phyloP scores from a whole-genome alignment of 1,140 invertebrate species.

The Zaprionus gabonicus region DNA sequence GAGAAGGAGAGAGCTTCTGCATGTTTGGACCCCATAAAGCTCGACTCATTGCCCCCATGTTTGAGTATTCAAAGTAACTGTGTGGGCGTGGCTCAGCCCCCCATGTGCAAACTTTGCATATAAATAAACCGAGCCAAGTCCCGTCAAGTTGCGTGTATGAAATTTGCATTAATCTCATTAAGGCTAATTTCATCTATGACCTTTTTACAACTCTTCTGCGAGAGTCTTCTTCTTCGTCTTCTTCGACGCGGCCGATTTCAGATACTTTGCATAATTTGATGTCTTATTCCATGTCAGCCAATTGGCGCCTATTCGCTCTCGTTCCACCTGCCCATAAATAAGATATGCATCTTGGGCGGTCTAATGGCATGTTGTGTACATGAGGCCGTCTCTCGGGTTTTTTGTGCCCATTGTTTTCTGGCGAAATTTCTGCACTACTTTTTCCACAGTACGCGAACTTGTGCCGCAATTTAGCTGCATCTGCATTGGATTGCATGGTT shows the following conservation, averaged over 20 bases:
- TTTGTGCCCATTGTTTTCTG: slow-evolving; percentile 16
- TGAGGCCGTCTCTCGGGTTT: neutral
- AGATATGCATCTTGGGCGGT: slow-evolving; percentile 65
- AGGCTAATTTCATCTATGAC: slow-evolving; percentile 19
- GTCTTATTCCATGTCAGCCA: slow-evolving; percentile 45
- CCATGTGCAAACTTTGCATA: slow-evolving; percentile 45
- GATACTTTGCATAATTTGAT: slow-evolving; percentile 68
- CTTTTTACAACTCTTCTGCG: slow-evolving; percentile 4
- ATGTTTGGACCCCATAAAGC: slow-evolving; percentile 60
- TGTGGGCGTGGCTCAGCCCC: slow-evolving; percentile 42
- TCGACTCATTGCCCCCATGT: slow-evolving; percentile 23
- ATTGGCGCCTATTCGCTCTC: slow-evolving; percentile 18
- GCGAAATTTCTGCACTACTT: neutral
- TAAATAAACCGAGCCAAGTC: slow-evolving; percentile 29
- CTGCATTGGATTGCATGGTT: slow-evolving; percentile 49
- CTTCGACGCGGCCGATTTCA: slow-evolving; percentile 53
- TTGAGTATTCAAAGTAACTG: slow-evolving; percentile 28
- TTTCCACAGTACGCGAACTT: slow-evolving; percentile 20
- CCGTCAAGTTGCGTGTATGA: slow-evolving; percentile 24
- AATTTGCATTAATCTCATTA: slow-evolving; percentile 21
- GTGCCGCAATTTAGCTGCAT: slow-evolving; percentile 61
- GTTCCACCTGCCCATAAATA: neutral
- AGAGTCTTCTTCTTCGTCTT: neutral
- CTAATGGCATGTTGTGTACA: slow-evolving; percentile 66
- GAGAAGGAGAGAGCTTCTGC: slow-evolving; percentile 31